Percentiles rank a stretch among this genome's conserved stretches.
phyloP scores from a whole-genome alignment of 2,797 vertebrate genomes.

The Melanotaenia nigrans region DNA sequence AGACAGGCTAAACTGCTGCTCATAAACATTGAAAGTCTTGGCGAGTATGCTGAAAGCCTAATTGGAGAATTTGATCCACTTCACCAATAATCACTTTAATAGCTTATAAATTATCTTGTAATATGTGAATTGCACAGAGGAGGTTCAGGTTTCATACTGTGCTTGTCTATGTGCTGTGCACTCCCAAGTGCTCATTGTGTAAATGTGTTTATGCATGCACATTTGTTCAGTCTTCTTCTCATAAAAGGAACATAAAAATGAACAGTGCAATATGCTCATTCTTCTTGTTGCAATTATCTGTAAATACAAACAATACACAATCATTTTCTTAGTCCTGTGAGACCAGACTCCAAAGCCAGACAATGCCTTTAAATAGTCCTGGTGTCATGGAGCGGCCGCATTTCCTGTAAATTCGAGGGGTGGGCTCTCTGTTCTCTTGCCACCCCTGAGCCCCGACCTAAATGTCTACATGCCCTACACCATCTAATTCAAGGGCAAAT shows the following conservation, averaged over 20 bases:
- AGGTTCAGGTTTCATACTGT: conserved; percentile 44
- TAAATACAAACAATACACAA: conserved; percentile 68
- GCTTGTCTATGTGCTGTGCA: background rate
- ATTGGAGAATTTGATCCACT: conserved; percentile 69
- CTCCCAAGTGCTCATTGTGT: conserved; percentile 8
- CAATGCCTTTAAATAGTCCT: conserved; percentile 62
- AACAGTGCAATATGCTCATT: conserved; percentile 34
- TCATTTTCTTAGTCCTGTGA: conserved; percentile 52
- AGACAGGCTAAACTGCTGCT: conserved; percentile 50
- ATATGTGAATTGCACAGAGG: conserved; percentile 54
- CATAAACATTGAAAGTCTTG: conserved; percentile 57
- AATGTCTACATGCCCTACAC: conserved; percentile 73
- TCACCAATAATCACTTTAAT: conserved; percentile 63
- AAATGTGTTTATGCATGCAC: conserved; percentile 6
- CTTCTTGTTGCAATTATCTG: conserved; percentile 64
- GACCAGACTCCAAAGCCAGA: conserved; percentile 57
- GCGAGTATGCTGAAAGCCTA: conserved; percentile 37
- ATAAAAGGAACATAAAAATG: conserved; percentile 37
- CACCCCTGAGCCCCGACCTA: conserved; percentile 55
- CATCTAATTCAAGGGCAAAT: conserved; percentile 81
- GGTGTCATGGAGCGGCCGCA: conserved; percentile 61
- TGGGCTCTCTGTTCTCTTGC: conserved; percentile 62
- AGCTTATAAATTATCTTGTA: conserved; percentile 57
- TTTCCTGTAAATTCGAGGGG: conserved; percentile 81
- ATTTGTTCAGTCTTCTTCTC: conserved; percentile 12